A percentile compares a stretch with the other conserved stretches of the same genome.
Evolutionary conservation across 2,797 vertebrate species (phyloP).

Genomic region (Falco concolor): DNA sequence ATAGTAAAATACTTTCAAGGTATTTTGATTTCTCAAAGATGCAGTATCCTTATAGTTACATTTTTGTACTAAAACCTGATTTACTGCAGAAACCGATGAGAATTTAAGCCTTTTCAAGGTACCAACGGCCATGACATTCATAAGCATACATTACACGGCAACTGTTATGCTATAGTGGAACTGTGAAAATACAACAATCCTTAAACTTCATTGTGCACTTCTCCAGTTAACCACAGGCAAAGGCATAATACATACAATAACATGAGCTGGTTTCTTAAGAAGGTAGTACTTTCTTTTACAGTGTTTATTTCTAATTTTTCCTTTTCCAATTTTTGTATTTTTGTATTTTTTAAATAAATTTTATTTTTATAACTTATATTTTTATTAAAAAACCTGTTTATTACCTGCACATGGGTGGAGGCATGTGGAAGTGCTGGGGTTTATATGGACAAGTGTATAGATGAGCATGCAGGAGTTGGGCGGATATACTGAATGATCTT

Average conservation of each 20-base stretch:
- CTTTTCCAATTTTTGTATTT: neutral
- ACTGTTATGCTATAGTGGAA: slow-evolving; percentile 26
- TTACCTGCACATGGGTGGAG: neutral
- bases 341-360: neutral
- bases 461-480: neutral
- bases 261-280: slow-evolving; percentile 60
- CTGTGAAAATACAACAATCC: slow-evolving; percentile 68
- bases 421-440: neutral
- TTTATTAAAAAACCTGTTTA: neutral
- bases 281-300: slow-evolving; percentile 49
- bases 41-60: slow-evolving; percentile 80
- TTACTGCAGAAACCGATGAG: slow-evolving; percentile 32
- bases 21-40: slow-evolving; percentile 76
- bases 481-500: neutral
- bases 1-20: slow-evolving; percentile 85
- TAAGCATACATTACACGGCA: slow-evolving; percentile 35
- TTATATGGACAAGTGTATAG: neutral
- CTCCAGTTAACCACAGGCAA: slow-evolving; percentile 69
- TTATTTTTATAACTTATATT: too few relatives aligned
- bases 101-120: slow-evolving; percentile 61
- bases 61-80: slow-evolving; percentile 58
- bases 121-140: slow-evolving; percentile 36
- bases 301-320: slow-evolving; percentile 55
- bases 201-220: slow-evolving; percentile 53
- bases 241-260: slow-evolving; percentile 55